Conservation (phyloP, 2,888 invertebrate genomes). For the Keiferia lycopersicella region DNA sequence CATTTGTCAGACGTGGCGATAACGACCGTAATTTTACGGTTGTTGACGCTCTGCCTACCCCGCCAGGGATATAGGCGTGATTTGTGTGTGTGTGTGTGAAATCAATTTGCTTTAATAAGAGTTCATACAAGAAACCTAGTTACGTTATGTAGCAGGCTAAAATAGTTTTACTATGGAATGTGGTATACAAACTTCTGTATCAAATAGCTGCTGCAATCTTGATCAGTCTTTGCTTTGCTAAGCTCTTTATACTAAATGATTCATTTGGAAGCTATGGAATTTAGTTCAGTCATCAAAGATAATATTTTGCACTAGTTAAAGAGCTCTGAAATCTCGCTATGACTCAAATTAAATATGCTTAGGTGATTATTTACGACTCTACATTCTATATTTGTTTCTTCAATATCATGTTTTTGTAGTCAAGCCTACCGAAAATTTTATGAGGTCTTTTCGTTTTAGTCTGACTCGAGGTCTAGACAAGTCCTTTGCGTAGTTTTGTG, state of each 20-base stretch:
- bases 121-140: not conserved
- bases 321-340: not conserved
- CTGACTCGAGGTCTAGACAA: no score
- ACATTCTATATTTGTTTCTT: no score
- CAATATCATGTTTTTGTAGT: no score
- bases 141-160: not conserved
- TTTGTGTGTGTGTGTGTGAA: not conserved
- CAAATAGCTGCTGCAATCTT: slow-evolving; percentile 5
- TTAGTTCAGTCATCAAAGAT: slow-evolving; percentile 21
- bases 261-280: not conserved
- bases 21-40: no score
- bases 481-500: slow-evolving; percentile 38
- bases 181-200: not conserved
- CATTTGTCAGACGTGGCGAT: no score
- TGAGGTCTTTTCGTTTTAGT: not conserved
- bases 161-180: not conserved
- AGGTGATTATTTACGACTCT: not conserved
- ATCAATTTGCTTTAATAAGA: not conserved
- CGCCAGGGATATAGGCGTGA: no score
- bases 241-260: not conserved
- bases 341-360: not conserved
- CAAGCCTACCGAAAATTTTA: no score
- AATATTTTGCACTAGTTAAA: not conserved
- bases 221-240: slow-evolving; percentile 1
- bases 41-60: no score